phyloP scores from a whole-genome alignment of 2,797 vertebrate species.

The Acrocephalus scirpaceus region DNA sequence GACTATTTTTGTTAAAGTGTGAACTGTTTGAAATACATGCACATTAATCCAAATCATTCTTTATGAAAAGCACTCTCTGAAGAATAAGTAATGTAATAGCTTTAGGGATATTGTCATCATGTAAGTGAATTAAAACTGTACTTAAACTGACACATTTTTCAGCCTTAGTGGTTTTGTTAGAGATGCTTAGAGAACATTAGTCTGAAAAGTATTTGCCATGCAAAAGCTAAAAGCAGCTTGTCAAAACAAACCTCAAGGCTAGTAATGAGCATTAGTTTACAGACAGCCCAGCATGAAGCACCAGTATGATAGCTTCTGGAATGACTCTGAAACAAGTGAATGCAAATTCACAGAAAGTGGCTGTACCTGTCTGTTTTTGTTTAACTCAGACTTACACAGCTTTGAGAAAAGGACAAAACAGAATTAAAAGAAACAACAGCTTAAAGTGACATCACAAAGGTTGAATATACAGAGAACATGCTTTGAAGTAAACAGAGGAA shows the following conservation, averaged over 20 bases:
- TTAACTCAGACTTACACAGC: constrained; percentile 86
- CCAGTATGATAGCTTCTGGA: constrained; percentile 25
- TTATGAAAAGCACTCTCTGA: constrained; percentile 44
- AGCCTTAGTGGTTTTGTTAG: constrained; percentile 48
- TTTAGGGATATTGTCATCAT: constrained; percentile 27
- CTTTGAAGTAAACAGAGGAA: neutral
- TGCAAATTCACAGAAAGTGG: constrained; percentile 63
- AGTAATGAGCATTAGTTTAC: constrained; percentile 60
- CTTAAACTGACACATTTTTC: constrained; percentile 54
- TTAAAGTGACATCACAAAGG: constrained; percentile 30
- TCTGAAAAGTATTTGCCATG: constrained; percentile 69
- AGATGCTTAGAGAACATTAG: constrained; percentile 54
- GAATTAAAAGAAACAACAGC: constrained; percentile 63
- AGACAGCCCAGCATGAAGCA: constrained; percentile 63
- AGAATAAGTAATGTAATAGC: constrained; percentile 58
- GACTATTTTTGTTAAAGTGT: constrained; percentile 52
- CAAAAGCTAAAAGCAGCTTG: constrained; percentile 73
- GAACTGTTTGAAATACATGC: constrained; percentile 51
- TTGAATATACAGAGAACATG: neutral
- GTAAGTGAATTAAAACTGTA: constrained; percentile 63
- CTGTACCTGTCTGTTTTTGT: constrained; percentile 90
- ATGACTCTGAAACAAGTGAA: constrained; percentile 29
- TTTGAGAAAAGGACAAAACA: constrained; percentile 74
- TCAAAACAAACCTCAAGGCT: constrained; percentile 59
- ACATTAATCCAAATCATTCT: constrained; percentile 53